Evolutionary conservation across 1,140 invertebrate genomes (phyloP), one percentile per base, ranked within the genome.

Genomic region (Xylocopa sonorina): DNA sequence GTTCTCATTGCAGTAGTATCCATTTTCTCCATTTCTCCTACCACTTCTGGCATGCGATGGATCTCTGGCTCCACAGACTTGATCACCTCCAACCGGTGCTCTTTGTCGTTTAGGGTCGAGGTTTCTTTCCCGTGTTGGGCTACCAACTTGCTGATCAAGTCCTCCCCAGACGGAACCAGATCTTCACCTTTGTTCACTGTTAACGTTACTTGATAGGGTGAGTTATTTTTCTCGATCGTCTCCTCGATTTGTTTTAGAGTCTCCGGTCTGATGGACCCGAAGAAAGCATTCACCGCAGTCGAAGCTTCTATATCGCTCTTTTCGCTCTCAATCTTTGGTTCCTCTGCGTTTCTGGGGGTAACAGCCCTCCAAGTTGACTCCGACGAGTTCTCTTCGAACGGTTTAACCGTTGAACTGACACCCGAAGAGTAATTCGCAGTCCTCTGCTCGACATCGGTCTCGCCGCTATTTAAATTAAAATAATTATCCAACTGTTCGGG

Each of bases 151-250:
- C 73, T 64, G 27, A 90, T 82, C 12, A 88, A 58, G 32, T 88
- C 87, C 9, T 34, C 66, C 32, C 58, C 72, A 4, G 34, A 78
- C 0, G 86, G 71, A 34, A 79, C 58, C 16, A 84, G 27, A 16
- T 86, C 55, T 14, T 77, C 76, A 12, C 81, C 58, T 21, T 60
- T 74, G 27, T 89, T 85, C 18, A 90, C 51, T 0, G 82, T 63
- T 1, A 90, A n/a, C 0, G 86, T 83, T 4, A 90, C 67, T 21
- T 88, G 84, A 38, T 83, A 86, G 2, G 90, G 88, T 2, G 88
- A 86, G 50, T 88, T 87, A 14, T 81, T 82, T 18, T 76, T 67
- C 14, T 87, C 83, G 9, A 83, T 80, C 1, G 58, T 38, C n/a
- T 90, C 87, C 2, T 81, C 82, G 43, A 87, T 86, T 50, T 80